Base-by-base conservation (phyloP, 2,113 vertebrate genomes). In the Numida meleagris region DNA sequence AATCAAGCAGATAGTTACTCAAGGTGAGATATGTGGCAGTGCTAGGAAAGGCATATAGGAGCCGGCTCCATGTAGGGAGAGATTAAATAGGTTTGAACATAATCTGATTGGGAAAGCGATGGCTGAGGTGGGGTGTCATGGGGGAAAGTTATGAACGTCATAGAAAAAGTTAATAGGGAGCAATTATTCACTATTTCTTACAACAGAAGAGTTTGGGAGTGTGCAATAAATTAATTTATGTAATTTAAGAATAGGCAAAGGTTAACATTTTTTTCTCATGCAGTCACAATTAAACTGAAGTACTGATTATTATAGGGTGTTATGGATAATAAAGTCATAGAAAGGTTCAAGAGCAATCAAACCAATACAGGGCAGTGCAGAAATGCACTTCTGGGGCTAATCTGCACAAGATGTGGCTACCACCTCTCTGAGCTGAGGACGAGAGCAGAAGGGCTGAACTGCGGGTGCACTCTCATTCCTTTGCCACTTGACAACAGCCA, bases 281-380 rank as follows among this genome's bases (percentile, higher is more conserved):
- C 21, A 4, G 38, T 72, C 68, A 21, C 2, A 0, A 88, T 81
- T 91, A 81, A 74, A 68, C 34, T 23, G 57, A 63, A 66, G 66
- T 81, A 78, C 42, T n/a, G 57, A 57, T 93, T 86, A 88, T 94
- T 77, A 71, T 18, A 90, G 81, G 61, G 29, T 70, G 51, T 9
- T 82, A 51, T 31, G 59, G 59, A 51, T 73, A 65, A 21, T 81
- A 65, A 91, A 93, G 46, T 48, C 17, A 27, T 78, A 74, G 67
- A 66, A 87, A 80, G 25, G 59, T 86, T 90, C 86, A 92, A 67
- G 90, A 42, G 76, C 61, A 95, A 90, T 96, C 93, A 94, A 83
- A 88, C 59, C 71, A 77, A 81, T 46, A 77, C 51, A 83, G 65
- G 38, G 34, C 74, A 83, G 65, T 34, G 34, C 74, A 88, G 51